These are phyloP conservation scores for Brachymystax lenok DNA, from an alignment of 2,797 vertebrate species.

Conservation along the genomic window DNA sequence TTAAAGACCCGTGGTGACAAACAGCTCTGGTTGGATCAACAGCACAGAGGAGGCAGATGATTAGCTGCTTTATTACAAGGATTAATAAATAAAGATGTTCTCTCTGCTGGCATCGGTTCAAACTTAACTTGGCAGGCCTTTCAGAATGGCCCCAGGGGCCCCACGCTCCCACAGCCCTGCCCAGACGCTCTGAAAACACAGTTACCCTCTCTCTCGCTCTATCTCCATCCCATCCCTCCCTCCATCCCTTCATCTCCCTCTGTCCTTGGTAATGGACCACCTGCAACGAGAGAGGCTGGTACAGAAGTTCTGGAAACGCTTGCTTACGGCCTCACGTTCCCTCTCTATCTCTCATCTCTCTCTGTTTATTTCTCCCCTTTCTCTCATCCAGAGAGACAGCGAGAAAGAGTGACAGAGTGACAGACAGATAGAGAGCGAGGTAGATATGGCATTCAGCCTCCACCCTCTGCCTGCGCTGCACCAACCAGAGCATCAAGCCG, in stretches of 20 bases:
- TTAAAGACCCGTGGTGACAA: neutral
- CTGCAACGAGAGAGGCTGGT: too few relatives aligned
- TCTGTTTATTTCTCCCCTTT: too few relatives aligned
- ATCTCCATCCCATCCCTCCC: too few relatives aligned
- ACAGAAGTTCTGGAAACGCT: too few relatives aligned
- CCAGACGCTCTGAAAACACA: neutral
- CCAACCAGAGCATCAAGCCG: conserved; percentile 69
- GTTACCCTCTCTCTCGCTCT: neutral
- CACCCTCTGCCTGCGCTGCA: conserved; percentile 61
- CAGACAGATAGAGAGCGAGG: conserved; percentile 25
- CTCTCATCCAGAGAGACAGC: neutral
- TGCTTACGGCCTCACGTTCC: too few relatives aligned
- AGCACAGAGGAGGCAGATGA: conserved; percentile 48
- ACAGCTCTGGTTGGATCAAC: neutral
- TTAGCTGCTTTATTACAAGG: conserved; percentile 72
- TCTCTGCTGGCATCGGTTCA: conserved; percentile 68
- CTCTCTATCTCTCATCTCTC: too few relatives aligned
- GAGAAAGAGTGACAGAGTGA: neutral
- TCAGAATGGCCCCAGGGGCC: conserved; percentile 50
- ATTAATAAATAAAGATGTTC: conserved; percentile 73
- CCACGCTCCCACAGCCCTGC: too few relatives aligned
- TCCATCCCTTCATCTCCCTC: too few relatives aligned
- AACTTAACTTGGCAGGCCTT: conserved; percentile 72
- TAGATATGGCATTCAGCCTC: conserved; percentile 52
- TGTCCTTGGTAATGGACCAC: too few relatives aligned